phyloP scores from a whole-genome alignment of 2,888 invertebrate genomes.

The Metalampra italica region DNA sequence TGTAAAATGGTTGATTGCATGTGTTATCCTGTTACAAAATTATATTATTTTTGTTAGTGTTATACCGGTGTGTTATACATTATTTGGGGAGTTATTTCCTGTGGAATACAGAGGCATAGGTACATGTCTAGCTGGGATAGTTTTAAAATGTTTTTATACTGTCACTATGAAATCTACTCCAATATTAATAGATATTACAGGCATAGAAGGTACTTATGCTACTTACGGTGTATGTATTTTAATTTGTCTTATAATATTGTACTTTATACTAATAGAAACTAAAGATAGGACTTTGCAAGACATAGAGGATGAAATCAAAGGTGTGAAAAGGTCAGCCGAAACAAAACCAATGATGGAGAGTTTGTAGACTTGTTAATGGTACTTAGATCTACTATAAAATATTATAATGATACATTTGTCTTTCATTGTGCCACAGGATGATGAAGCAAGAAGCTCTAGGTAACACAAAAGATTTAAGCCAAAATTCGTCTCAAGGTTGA shows the following conservation, averaged over 20 bases:
- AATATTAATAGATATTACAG: slow-evolving; percentile 29
- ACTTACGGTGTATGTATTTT: slow-evolving; percentile 27
- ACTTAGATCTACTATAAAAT: too few species aligned
- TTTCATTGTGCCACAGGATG: too few species aligned
- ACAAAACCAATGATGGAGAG: neutral
- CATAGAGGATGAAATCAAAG: slow-evolving; percentile 36
- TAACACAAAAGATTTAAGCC: too few species aligned
- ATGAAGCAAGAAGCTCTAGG: too few species aligned
- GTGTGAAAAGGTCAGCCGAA: neutral
- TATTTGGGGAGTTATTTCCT: slow-evolving; percentile 39
- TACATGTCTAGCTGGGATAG: slow-evolving; percentile 27
- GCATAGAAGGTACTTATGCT: slow-evolving; percentile 30
- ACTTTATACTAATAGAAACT: slow-evolving; percentile 37
- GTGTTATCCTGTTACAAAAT: slow-evolving; percentile 28
- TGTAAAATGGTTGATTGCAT: slow-evolving; percentile 27
- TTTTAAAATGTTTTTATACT: slow-evolving; percentile 30
- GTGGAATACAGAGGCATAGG: slow-evolving; percentile 36
- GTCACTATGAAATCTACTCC: slow-evolving; percentile 34
- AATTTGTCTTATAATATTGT: slow-evolving; percentile 26
- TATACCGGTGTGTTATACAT: slow-evolving; percentile 28
- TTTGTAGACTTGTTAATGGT: too few species aligned
- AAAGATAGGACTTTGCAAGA: slow-evolving; percentile 39
- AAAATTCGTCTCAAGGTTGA: too few species aligned
- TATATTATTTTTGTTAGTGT: slow-evolving; percentile 29
- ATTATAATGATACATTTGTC: too few species aligned